Conservation (phyloP, 2,113 vertebrate species). For the Cyprinodon variegatus region DNA sequence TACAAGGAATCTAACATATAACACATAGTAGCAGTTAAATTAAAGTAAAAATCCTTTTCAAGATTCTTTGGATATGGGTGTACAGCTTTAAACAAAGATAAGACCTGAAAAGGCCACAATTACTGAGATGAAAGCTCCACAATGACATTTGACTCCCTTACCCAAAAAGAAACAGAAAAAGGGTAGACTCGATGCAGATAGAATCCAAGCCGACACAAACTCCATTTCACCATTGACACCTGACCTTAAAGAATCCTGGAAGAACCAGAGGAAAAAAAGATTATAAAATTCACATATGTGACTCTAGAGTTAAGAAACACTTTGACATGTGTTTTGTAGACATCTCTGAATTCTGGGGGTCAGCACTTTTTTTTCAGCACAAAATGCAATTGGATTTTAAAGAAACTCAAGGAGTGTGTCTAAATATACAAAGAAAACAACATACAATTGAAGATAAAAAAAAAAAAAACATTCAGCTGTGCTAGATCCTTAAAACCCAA, state of each 20-base stretch:
- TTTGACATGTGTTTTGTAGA: constrained; percentile 4
- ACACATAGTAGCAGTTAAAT: constrained; percentile 10
- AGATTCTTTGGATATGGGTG: constrained; percentile 13
- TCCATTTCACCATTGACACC: constrained; percentile 61
- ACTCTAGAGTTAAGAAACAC: neutral
- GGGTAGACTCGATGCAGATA: constrained; percentile 45
- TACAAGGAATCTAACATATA: neutral
- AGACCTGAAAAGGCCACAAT: constrained; percentile 53
- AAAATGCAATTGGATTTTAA: too few relatives aligned
- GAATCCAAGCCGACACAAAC: constrained; percentile 56
- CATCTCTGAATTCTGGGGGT: too few relatives aligned
- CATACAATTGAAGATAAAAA: too few relatives aligned
- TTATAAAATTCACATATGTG: neutral
- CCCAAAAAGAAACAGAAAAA: constrained; percentile 65
- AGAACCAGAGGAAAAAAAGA: neutral
- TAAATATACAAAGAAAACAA: too few relatives aligned
- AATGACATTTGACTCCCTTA: constrained; percentile 66
- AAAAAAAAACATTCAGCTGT: too few relatives aligned
- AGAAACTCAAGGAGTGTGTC: too few relatives aligned
- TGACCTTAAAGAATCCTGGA: constrained; percentile 47
- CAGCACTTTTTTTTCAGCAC: too few relatives aligned
- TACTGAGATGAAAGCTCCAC: constrained; percentile 39
- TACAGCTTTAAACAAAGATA: constrained; percentile 30
- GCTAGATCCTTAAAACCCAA: too few relatives aligned
- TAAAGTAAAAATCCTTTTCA: constrained; percentile 25